Percentiles rank a stretch among this genome's conserved stretches.
phyloP scores from a whole-genome alignment of 1,140 invertebrate species.

The Scaptomyza montana region DNA sequence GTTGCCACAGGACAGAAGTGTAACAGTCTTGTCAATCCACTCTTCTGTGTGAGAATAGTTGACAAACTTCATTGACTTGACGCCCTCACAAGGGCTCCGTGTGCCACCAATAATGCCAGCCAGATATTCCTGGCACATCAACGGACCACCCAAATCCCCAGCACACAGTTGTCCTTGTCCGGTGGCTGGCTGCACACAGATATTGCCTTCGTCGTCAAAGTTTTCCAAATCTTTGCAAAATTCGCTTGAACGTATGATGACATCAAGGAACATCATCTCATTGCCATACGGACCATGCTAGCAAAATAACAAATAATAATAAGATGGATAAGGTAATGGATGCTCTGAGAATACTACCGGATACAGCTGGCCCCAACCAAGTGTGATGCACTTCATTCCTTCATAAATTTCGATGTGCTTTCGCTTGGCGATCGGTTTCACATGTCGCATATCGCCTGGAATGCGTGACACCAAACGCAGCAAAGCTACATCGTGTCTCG shows the following conservation, averaged over 20 bases:
- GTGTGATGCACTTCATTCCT: constrained; percentile 27
- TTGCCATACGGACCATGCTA: constrained; percentile 63
- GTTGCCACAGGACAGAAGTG: not conserved
- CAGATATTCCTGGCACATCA: constrained; percentile 38
- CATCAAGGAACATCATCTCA: constrained; percentile 47
- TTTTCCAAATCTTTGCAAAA: constrained; percentile 1
- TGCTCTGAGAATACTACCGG: constrained; percentile 19
- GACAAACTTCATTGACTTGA: constrained; percentile 40
- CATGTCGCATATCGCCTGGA: constrained; percentile 25
- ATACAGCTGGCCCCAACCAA: constrained; percentile 67
- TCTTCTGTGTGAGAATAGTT: constrained; percentile 14
- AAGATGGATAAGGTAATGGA: no score
- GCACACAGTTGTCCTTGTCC: constrained; percentile 30
- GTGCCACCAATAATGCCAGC: constrained; percentile 52
- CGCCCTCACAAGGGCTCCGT: constrained; percentile 10
- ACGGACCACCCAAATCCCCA: constrained; percentile 61
- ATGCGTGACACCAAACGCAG: constrained; percentile 25
- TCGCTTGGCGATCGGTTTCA: constrained; percentile 22
- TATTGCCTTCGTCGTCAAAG: not conserved
- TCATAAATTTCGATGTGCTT: fast-evolving
- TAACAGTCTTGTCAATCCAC: constrained; percentile 28
- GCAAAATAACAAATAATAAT: not conserved
- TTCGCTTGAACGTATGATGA: not conserved
- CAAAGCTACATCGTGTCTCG: constrained; percentile 48
- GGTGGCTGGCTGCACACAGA: constrained; percentile 26